Evolutionary conservation across 2,888 invertebrate species (phyloP).

Genomic region (Ommatoiulus sabulosus): DNA sequence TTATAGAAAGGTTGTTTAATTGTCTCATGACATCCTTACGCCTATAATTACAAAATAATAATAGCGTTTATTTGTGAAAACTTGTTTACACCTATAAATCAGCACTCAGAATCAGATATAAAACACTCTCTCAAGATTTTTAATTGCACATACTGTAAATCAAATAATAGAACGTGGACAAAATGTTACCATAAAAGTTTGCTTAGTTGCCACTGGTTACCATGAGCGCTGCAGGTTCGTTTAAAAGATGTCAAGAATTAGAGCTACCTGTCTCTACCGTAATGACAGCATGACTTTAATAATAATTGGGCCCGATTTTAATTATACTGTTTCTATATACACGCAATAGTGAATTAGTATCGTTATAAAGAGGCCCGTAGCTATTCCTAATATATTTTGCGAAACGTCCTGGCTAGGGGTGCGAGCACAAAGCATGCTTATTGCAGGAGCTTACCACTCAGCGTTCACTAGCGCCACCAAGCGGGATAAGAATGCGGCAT

Average conservation of each 20-base stretch:
- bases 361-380: no score
- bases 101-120: not conserved
- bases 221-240: not conserved
- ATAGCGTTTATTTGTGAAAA: not conserved
- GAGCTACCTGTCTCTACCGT: not conserved
- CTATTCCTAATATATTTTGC: no score
- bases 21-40: not conserved
- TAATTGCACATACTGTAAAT: not conserved
- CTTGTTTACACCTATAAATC: not conserved
- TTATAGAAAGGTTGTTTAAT: conserved; percentile 6
- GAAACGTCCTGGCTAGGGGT: no score
- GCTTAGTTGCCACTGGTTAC: not conserved
- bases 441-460: no score
- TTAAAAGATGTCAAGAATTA: not conserved
- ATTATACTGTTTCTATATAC: no score
- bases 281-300: not conserved
- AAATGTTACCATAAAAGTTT: not conserved
- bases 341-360: no score
- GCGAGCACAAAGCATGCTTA: no score
- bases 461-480: no score
- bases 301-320: no score
- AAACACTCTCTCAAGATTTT: not conserved
- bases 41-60: conserved; percentile 15
- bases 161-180: not conserved
- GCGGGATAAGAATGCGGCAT: no score